These are phyloP conservation scores for Spea bombifrons DNA, from an alignment of 2,113 vertebrate species.

Conservation along the genomic window DNA sequence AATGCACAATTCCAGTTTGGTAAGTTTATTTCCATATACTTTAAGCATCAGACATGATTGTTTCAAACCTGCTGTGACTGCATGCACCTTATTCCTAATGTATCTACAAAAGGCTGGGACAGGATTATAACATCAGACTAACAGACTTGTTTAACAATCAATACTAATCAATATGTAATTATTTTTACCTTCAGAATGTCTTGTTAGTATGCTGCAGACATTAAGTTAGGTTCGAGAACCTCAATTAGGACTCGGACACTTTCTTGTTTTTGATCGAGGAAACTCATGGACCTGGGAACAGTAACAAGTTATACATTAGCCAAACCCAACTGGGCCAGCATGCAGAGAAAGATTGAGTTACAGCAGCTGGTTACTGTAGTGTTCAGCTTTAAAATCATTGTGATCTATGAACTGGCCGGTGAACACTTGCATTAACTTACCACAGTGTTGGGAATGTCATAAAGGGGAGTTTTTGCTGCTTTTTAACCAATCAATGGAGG, in stretches of 20 bases:
- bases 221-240: conserved; percentile 11
- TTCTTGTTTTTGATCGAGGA: conserved; percentile 9
- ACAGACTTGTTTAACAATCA: conserved; percentile 24
- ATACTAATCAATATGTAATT: conserved; percentile 47
- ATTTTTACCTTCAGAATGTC: conserved; percentile 44
- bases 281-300: not conserved
- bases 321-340: too few relatives aligned
- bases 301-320: not conserved
- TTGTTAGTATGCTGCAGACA: conserved; percentile 37
- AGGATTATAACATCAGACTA: conserved; percentile 29
- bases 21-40: conserved; percentile 63
- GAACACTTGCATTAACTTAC: too few relatives aligned
- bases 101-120: not conserved
- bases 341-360: too few relatives aligned
- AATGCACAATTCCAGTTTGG: conserved; percentile 96
- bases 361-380: too few relatives aligned
- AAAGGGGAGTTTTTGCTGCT: too few relatives aligned
- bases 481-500: too few relatives aligned
- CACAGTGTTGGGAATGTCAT: too few relatives aligned
- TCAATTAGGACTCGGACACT: conserved; percentile 28
- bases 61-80: not conserved
- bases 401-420: too few relatives aligned
- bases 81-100: conserved; percentile 10
- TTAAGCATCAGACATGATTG: not conserved
- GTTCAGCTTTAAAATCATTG: too few relatives aligned